Percentiles rank a stretch among this genome's conserved stretches.
Evolutionary conservation across 2,888 invertebrate species (phyloP).

Genomic region (Parnassius smintheus): DNA sequence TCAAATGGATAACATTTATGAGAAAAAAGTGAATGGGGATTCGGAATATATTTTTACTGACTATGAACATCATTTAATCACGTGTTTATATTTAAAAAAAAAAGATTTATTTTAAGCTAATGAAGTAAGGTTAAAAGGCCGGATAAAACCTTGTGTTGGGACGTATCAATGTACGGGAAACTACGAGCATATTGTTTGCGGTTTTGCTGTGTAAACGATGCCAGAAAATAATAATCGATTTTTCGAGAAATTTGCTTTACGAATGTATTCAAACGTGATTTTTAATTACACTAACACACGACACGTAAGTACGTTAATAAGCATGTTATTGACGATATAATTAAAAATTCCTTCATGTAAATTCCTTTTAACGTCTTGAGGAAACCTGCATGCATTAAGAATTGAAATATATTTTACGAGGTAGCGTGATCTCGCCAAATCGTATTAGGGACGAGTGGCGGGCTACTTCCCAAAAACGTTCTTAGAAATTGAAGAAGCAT

Average conservation of each 20-base stretch:
- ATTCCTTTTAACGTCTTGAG: too few species aligned
- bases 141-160: slow-evolving; percentile 8
- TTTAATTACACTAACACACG: not conserved
- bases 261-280: slow-evolving; percentile 2
- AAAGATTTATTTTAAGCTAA: slow-evolving; percentile 9
- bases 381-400: too few species aligned
- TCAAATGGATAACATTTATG: too few species aligned
- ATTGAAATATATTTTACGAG: too few species aligned
- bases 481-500: too few species aligned
- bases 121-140: slow-evolving; percentile 6
- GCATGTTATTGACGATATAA: too few species aligned
- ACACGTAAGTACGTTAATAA: too few species aligned
- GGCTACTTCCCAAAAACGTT: too few species aligned
- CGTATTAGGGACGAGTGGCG: too few species aligned
- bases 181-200: slow-evolving; percentile 2
- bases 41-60: not conserved
- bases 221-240: slow-evolving; percentile 9
- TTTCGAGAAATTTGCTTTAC: slow-evolving; percentile 17
- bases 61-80: not conserved
- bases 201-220: not conserved
- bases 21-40: too few species aligned
- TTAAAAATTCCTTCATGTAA: too few species aligned
- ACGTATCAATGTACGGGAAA: slow-evolving; percentile 12
- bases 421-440: too few species aligned
- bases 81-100: not conserved